phyloP scores from a whole-genome alignment of 2,888 invertebrate species.

The Sialis fuliginosa region DNA sequence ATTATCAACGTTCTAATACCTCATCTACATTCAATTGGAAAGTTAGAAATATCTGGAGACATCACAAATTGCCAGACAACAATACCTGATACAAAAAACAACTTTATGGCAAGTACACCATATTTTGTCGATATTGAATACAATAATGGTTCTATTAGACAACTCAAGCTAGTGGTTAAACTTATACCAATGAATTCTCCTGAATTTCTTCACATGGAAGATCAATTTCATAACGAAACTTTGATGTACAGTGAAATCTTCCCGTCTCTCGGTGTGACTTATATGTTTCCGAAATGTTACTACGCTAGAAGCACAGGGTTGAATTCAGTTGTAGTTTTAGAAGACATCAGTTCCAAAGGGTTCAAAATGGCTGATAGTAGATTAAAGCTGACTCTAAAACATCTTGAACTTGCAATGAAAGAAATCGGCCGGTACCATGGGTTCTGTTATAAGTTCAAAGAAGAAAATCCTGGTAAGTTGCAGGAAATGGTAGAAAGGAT shows the following conservation, averaged over 20 bases:
- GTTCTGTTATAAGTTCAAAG: background rate
- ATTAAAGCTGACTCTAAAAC: background rate
- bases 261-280: background rate
- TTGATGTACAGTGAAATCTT: background rate
- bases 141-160: background rate
- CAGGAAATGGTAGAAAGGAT: background rate
- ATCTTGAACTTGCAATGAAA: background rate
- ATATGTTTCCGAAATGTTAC: background rate
- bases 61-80: background rate
- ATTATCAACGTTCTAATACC: background rate
- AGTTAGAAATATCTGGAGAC: background rate
- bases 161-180: background rate
- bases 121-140: background rate
- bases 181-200: background rate
- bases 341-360: background rate
- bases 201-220: background rate
- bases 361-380: background rate
- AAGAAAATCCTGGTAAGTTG: background rate
- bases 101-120: background rate
- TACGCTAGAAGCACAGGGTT: background rate
- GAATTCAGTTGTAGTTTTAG: background rate
- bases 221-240: background rate
- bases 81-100: background rate
- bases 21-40: background rate
- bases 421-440: background rate